A percentile compares a stretch with the other conserved stretches of the same genome.
Evolutionary conservation across 2,113 vertebrate genomes (phyloP).

Genomic region (Craseonycteris thonglongyai): DNA sequence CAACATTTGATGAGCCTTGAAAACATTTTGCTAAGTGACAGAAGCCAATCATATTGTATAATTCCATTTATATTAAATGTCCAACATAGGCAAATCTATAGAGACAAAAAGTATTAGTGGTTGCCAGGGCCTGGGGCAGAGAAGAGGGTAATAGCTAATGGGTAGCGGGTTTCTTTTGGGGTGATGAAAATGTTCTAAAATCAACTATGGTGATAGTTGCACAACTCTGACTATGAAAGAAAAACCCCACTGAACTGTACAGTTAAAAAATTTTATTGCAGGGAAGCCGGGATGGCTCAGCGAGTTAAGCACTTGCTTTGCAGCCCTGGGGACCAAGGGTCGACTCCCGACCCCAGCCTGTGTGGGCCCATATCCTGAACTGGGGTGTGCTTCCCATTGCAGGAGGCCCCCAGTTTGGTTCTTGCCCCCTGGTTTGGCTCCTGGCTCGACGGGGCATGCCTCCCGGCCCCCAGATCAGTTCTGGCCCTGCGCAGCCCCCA

Average conservation of each 20-base stretch:
- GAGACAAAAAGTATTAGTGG: not conserved
- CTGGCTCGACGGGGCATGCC: too few species aligned
- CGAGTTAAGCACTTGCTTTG: too few species aligned
- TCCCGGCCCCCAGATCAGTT: too few species aligned
- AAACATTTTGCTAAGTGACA: not conserved
- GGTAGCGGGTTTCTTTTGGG: not conserved
- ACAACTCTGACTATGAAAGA: not conserved
- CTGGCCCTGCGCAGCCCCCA: too few species aligned
- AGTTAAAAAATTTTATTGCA: not conserved
- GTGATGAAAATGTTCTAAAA: not conserved
- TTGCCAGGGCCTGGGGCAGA: not conserved
- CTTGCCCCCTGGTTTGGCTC: too few species aligned
- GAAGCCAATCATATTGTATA: not conserved
- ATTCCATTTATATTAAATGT: not conserved
- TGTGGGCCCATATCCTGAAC: too few species aligned
- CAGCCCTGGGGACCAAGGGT: too few species aligned
- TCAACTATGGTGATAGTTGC: not conserved
- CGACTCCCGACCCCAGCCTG: too few species aligned
- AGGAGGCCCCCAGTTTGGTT: too few species aligned
- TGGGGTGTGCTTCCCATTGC: too few species aligned
- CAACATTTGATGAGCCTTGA: not conserved
- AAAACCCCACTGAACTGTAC: not conserved
- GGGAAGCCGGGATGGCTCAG: too few species aligned
- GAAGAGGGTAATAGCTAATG: not conserved
- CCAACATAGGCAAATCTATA: not conserved